phyloP scores from a whole-genome alignment of 2,797 vertebrate genomes.

The Linurgus olivaceus region DNA sequence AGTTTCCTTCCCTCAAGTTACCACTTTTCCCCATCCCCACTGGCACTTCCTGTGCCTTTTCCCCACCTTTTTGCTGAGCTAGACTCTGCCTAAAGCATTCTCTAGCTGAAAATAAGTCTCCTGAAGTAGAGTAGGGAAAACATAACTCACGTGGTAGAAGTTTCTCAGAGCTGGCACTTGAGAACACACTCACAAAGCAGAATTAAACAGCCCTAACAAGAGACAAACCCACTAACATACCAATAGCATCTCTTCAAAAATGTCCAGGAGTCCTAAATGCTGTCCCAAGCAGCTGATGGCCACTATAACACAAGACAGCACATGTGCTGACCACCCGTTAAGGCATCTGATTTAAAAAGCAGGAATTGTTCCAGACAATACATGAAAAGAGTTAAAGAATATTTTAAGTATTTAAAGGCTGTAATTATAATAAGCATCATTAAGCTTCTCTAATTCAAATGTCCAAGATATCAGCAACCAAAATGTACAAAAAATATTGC shows the following conservation, averaged over 20 bases:
- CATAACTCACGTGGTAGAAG: neutral
- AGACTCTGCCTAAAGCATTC: neutral
- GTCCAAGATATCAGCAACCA: neutral
- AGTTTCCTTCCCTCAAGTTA: neutral
- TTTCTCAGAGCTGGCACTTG: neutral
- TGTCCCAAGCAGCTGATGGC: neutral
- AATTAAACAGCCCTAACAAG: neutral
- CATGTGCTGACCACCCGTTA: neutral
- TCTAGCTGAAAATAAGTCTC: neutral
- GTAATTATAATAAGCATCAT: neutral
- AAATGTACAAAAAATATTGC: neutral
- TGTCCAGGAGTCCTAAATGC: neutral
- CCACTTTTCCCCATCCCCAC: neutral
- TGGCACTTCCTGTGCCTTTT: neutral
- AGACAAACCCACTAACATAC: neutral
- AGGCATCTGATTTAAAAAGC: neutral
- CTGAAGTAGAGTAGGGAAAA: neutral
- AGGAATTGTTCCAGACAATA: neutral
- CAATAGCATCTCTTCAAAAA: neutral
- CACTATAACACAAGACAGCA: neutral
- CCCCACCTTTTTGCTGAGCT: neutral
- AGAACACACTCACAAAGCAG: neutral
- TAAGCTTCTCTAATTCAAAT: neutral
- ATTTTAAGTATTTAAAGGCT: neutral
- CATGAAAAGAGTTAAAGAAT: neutral